phyloP scores from a whole-genome alignment of 1,140 invertebrate genomes.

The Parasteatoda tepidariorum region DNA sequence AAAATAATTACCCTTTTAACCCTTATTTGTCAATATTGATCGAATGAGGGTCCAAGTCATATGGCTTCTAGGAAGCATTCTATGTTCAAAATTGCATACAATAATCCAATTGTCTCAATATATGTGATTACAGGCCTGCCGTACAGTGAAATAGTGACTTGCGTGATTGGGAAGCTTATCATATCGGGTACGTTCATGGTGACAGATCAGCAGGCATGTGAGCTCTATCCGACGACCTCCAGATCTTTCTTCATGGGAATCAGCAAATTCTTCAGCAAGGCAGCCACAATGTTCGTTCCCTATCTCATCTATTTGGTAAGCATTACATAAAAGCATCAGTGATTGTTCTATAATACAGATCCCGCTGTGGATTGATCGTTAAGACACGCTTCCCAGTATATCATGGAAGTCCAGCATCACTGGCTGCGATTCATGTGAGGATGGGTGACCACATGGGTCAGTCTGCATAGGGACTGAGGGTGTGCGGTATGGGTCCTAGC shows the following conservation, averaged over 20 bases:
- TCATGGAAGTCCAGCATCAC: too few species aligned
- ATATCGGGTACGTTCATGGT: conserved; percentile 71
- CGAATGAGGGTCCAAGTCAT: too few species aligned
- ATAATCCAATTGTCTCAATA: background rate
- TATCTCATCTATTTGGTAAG: conserved; percentile 78
- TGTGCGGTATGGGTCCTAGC: too few species aligned
- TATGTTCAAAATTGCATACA: too few species aligned
- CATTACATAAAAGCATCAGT: too few species aligned
- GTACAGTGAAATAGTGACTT: conserved; percentile 64
- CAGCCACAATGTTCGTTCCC: conserved; percentile 76
- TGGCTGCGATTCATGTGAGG: too few species aligned
- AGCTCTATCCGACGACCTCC: conserved; percentile 75
- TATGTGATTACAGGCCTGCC: conserved; percentile 57
- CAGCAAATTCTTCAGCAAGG: conserved; percentile 75
- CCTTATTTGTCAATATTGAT: too few species aligned
- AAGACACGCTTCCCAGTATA: too few species aligned
- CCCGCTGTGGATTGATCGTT: background rate
- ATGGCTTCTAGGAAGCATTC: too few species aligned
- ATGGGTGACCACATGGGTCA: too few species aligned
- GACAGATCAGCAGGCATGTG: conserved; percentile 73
- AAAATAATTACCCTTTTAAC: too few species aligned
- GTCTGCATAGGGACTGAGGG: too few species aligned
- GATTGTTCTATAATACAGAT: background rate
- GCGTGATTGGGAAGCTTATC: conserved; percentile 69
- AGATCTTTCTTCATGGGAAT: conserved; percentile 76